Conservation (phyloP, 2,888 invertebrate genomes). For the Melanotus villosus region DNA sequence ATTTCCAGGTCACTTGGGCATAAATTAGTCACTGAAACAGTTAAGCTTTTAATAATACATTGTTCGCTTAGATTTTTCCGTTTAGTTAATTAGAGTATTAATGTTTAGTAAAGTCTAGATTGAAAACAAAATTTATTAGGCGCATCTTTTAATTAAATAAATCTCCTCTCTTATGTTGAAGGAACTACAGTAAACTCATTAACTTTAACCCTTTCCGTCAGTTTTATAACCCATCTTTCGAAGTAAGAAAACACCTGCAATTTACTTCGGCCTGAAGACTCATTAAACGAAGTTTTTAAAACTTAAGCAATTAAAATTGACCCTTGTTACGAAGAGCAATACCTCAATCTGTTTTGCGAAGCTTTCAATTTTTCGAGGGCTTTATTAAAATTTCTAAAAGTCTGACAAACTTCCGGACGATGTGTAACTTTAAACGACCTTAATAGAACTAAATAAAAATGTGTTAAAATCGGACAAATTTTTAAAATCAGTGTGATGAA, state of each 20-base stretch:
- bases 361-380: neutral
- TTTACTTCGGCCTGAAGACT: neutral
- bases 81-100: too few species aligned
- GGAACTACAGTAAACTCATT: constrained; percentile 15
- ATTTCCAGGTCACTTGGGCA: too few species aligned
- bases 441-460: neutral
- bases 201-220: constrained; percentile 21
- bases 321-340: too few species aligned
- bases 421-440: neutral
- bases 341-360: too few species aligned
- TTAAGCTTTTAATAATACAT: too few species aligned
- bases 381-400: too few species aligned
- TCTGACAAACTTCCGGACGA: neutral
- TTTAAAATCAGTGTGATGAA: neutral
- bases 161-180: constrained; percentile 10
- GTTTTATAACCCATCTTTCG: constrained; percentile 17
- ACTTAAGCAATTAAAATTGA: constrained; percentile 8
- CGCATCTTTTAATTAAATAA: constrained; percentile 22
- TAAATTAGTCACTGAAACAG: too few species aligned
- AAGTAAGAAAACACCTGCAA: constrained; percentile 7
- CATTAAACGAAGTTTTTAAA: constrained; percentile 1
- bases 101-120: too few species aligned
- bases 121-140: constrained; percentile 13
- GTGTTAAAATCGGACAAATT: neutral
- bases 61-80: too few species aligned